Evolutionary conservation across 2,888 invertebrate species (phyloP).

Genomic region (Trachelus troglodyta): DNA sequence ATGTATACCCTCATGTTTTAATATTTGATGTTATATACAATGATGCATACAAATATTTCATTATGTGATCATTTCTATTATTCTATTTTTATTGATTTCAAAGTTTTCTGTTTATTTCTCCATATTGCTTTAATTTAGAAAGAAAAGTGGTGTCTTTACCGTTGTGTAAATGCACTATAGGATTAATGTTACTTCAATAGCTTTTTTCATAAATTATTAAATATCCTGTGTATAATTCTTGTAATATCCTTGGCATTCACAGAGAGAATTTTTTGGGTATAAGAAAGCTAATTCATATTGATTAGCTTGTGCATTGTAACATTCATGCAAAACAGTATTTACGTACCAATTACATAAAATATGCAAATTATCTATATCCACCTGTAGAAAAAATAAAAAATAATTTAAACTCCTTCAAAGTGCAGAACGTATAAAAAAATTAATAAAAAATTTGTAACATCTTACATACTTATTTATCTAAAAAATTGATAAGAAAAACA

Average conservation of each 20-base stretch:
- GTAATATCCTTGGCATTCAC: neutral
- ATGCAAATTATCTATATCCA: constrained; percentile 56
- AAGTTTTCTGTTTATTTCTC: too few relatives aligned
- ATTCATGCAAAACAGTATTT: constrained; percentile 61
- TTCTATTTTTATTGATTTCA: too few relatives aligned
- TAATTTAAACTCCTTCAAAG: neutral
- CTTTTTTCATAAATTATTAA: too few relatives aligned
- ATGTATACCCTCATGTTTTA: too few relatives aligned
- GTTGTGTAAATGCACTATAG: too few relatives aligned
- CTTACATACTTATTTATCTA: neutral
- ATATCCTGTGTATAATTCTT: too few relatives aligned
- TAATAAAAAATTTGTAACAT: neutral
- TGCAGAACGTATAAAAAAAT: neutral
- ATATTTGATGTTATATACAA: too few relatives aligned
- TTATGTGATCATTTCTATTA: too few relatives aligned
- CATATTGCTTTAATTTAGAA: too few relatives aligned
- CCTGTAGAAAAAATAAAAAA: constrained; percentile 27
- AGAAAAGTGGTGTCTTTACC: too few relatives aligned
- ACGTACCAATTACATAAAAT: constrained; percentile 66
- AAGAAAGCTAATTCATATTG: constrained; percentile 69
- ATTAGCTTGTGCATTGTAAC: constrained; percentile 63
- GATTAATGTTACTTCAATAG: too few relatives aligned
- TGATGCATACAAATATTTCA: too few relatives aligned
- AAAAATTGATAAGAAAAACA: neutral
- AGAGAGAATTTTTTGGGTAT: constrained; percentile 49